A percentile compares a stretch with the other conserved stretches of the same genome.
Evolutionary conservation across 2,113 vertebrate species (phyloP).

Genomic region (Cinclus mexicanus): DNA sequence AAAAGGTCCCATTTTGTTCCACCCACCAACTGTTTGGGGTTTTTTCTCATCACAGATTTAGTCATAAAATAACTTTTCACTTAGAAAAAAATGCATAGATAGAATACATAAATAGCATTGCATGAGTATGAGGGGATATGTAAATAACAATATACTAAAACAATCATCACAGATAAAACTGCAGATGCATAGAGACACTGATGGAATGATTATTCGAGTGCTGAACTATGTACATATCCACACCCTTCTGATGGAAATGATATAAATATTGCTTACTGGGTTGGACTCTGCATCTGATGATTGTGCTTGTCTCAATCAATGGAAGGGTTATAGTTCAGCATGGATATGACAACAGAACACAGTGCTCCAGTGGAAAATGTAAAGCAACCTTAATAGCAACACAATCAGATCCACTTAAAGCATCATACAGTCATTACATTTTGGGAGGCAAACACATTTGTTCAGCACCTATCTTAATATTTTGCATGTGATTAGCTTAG

Average conservation of each 20-base stretch:
- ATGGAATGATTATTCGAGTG: not conserved
- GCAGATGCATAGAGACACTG: not conserved
- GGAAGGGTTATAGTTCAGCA: not conserved
- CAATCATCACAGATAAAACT: not conserved
- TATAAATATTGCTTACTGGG: not conserved
- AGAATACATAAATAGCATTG: not conserved
- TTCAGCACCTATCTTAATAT: conserved; percentile 20
- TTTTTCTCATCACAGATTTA: not conserved
- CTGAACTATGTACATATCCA: not conserved
- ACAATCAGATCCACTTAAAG: conserved; percentile 27
- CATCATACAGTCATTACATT: not conserved
- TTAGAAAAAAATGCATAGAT: not conserved
- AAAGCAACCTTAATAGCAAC: conserved; percentile 1
- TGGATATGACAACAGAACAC: not conserved
- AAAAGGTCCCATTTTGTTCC: not conserved
- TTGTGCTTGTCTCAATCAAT: not conserved
- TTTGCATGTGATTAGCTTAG: conserved; percentile 42
- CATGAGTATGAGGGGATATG: not conserved
- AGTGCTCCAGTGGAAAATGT: not conserved
- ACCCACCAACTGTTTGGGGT: not conserved
- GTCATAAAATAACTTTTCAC: not conserved
- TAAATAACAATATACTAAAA: not conserved
- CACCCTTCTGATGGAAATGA: not conserved
- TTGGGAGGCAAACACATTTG: conserved; percentile 26
- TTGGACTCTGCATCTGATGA: not conserved